phyloP scores from a whole-genome alignment of 2,113 vertebrate genomes.

The Solea solea region DNA sequence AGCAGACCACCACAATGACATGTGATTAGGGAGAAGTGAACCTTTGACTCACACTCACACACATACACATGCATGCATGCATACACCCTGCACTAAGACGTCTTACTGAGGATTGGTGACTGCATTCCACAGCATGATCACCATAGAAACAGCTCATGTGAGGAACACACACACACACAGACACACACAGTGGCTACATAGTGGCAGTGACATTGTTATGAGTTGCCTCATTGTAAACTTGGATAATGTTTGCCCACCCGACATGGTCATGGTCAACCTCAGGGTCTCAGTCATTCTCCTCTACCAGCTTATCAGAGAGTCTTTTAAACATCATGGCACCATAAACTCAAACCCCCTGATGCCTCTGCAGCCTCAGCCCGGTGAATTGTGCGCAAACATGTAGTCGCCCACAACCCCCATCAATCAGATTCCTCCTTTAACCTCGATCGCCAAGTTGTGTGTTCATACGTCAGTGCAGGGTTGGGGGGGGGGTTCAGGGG shows the following conservation, averaged over 20 bases:
- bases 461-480: conserved; percentile 7
- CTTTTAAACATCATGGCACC: neutral
- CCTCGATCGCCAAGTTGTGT: conserved; percentile 23
- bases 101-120: conserved; percentile 44
- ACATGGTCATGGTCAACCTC: conserved; percentile 3
- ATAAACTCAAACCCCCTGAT: conserved; percentile 44
- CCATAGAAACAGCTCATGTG: conserved; percentile 67
- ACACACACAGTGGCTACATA: conserved; percentile 12
- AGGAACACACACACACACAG: conserved; percentile 11
- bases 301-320: conserved; percentile 37
- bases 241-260: conserved; percentile 49
- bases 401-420: conserved; percentile 33
- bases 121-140: conserved; percentile 69
- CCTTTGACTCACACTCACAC: conserved; percentile 32
- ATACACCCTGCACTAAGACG: conserved; percentile 26
- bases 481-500: conserved; percentile 40
- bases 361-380: neutral
- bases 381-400: conserved; percentile 19
- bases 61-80: conserved; percentile 27
- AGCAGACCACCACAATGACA: conserved; percentile 58
- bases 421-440: conserved; percentile 34
- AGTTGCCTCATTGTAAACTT: conserved; percentile 41
- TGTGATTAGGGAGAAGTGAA: conserved; percentile 61
- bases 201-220: conserved; percentile 42
- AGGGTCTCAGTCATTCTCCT: conserved; percentile 14